Evolutionary conservation across 1,140 invertebrate genomes (phyloP), one percentile per base, ranked within the genome.

Genomic region (Dreissena rostriformis): DNA sequence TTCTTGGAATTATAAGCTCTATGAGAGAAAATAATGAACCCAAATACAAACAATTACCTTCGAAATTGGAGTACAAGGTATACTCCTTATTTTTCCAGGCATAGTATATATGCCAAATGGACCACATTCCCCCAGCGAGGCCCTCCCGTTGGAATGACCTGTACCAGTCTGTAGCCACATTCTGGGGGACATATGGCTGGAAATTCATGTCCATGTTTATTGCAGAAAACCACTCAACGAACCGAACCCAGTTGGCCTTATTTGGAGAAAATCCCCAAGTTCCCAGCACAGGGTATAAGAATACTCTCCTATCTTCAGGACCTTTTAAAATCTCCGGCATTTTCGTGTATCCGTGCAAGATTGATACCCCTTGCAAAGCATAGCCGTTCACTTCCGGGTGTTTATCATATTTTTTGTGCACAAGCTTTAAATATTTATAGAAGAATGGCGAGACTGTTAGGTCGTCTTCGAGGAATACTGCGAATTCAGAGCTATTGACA

Each of bases 91-190:
- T 68, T 55, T 78, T 82, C 79, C 86, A 86, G 8, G 85, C 72
- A 77, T 87, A 84, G 75, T 90, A 86, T n/a, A 89, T 87, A 71
- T 89, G 86, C 89, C 89, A 90, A 72, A 90, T 90, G 26, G 87
- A 86, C 89, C 89, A 90, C 82, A 90, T 89, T 10, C 81, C 28
- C 12, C 84, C 53, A 2, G 78, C 68, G 22, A 61, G 81, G 24
- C 86, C 86, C 22, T 22, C 10, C 70, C 76, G 61, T 7, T 57
- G 49, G 29, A 87, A 81, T 1, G 14, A 14, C 26, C 39, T 49
- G 75, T 86, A 88, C 86, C 87, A 88, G 17, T 10, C 51, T 17
- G 84, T 76, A 12, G 86, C 84, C 26, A 77, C 52, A 74, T 86
- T 84, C 15, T 77, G 72, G 14, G 88, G 87, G 15, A 90, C 87